These are phyloP conservation scores for Poecile montanus DNA, from an alignment of 2,797 vertebrate genomes.

Conservation along the genomic window DNA sequence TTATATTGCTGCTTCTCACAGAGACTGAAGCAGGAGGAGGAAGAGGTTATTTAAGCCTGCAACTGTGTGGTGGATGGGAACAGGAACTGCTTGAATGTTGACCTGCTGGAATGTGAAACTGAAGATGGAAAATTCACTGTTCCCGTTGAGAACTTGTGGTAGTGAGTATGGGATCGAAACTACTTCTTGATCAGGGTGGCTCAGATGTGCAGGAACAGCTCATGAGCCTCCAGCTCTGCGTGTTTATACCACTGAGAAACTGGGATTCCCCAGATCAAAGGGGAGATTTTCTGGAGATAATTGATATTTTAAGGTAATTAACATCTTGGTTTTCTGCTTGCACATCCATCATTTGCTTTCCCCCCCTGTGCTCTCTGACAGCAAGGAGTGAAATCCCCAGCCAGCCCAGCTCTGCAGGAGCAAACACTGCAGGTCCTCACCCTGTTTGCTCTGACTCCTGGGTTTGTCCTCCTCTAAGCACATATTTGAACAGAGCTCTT, in stretches of 20 bases:
- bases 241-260: not conserved
- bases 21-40: not conserved
- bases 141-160: not conserved
- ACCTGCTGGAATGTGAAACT: not conserved
- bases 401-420: not conserved
- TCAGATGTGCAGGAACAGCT: not conserved
- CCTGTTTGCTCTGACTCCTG: not conserved
- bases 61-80: not conserved
- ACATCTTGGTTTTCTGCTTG: not conserved
- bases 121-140: not conserved
- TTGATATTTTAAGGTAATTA: slow-evolving; percentile 28
- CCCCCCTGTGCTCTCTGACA: not conserved
- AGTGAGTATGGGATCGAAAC: not conserved
- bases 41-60: not conserved
- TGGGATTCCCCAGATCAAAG: slow-evolving; percentile 1
- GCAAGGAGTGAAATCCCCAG: not conserved
- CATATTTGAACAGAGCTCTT: not conserved
- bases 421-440: not conserved
- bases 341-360: not conserved
- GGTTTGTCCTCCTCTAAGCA: not conserved
- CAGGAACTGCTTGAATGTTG: not conserved
- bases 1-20: not conserved
- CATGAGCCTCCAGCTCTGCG: not conserved
- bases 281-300: slow-evolving; percentile 1
- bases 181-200: not conserved